Evolutionary conservation across 1,140 invertebrate species (phyloP), one percentile per base, ranked within the genome.

Genomic region (Anastrepha ludens): DNA sequence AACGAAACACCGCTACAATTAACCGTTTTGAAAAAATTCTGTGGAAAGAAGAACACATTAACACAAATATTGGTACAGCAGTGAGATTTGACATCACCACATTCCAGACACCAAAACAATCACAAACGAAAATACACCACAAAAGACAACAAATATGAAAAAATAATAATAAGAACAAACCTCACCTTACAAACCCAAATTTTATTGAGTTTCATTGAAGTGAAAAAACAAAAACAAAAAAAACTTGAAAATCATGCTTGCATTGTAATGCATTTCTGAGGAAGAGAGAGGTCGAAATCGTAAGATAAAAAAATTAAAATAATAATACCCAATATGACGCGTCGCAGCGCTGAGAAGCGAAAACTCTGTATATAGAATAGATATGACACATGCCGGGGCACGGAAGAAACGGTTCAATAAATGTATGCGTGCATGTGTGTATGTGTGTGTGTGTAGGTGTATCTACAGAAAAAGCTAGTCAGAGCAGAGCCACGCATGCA

Each of bases 251-350:
- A 74, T 74, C 67, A 74, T 74, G 67, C 67, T 47, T 29, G 64
- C 64, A 74, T 74, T 74, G 67, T 74, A 47, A 74, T 74, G 74
- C 74, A 81, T 55, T 81, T 81, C 74, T 50, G 74, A 2, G 17
- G 47, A 81, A 81, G 74, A 58, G 47, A 13, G 74, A 55, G 17
- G 44, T 81, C 74, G 20, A 55, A 41, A 81, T 81, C 17, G 7
- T 41, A 55, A 29, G 47, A n/a, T 2, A 20, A 70, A 55, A 81
- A 81, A 55, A 81, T 78, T 78, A 55, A 81, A 81, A 81, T 58
- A 81, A 81, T 58, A 81, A 81, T 55, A 81, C 20, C 39, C 67
- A 74, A 41, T 67, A 8, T 41, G 7, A 74, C 15, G n/a, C 6
- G 7, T 47, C 15, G n/a, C 6, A 55, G 41, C 15, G 47, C n/a